Conservation (phyloP, 2,888 invertebrate species). For the Pseudolycoriella hygida region DNA sequence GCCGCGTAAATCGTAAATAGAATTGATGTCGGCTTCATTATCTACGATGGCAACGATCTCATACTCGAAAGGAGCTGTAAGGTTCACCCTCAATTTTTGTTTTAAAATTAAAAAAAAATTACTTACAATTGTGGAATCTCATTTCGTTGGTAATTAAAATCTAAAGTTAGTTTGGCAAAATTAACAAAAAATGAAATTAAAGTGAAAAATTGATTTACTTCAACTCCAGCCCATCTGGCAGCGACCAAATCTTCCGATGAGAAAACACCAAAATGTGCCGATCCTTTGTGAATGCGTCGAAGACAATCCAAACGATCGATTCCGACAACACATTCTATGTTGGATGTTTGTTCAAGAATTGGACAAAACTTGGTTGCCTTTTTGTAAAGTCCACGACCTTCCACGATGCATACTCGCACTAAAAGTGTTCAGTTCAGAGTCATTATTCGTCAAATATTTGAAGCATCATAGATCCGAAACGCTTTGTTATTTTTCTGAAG, state of each 20-base stretch:
- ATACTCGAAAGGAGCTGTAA: slow-evolving; percentile 33
- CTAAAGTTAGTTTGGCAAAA: no score
- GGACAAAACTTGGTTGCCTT: slow-evolving; percentile 46
- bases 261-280: slow-evolving; percentile 70
- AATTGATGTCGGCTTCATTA: slow-evolving; percentile 38
- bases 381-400: slow-evolving; percentile 41
- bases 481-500: no score
- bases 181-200: not conserved
- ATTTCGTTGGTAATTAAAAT: slow-evolving; percentile 49
- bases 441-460: no score
- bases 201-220: slow-evolving; percentile 25
- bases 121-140: slow-evolving; percentile 28
- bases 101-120: not conserved
- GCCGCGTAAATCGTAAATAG: slow-evolving; percentile 42
- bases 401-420: slow-evolving; percentile 57
- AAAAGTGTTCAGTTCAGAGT: slow-evolving; percentile 10
- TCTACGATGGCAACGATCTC: slow-evolving; percentile 49
- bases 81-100: not conserved
- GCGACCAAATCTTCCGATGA: slow-evolving; percentile 72
- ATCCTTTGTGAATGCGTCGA: slow-evolving; percentile 52
- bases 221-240: slow-evolving; percentile 45
- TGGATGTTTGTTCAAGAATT: slow-evolving; percentile 36
- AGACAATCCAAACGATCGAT: slow-evolving; percentile 69
- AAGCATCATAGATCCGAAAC: no score
- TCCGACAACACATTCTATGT: slow-evolving; percentile 52